Evolutionary conservation across 2,888 invertebrate species (phyloP), one percentile per base, ranked within the genome.

Genomic region (Eristalis arbustorum): DNA sequence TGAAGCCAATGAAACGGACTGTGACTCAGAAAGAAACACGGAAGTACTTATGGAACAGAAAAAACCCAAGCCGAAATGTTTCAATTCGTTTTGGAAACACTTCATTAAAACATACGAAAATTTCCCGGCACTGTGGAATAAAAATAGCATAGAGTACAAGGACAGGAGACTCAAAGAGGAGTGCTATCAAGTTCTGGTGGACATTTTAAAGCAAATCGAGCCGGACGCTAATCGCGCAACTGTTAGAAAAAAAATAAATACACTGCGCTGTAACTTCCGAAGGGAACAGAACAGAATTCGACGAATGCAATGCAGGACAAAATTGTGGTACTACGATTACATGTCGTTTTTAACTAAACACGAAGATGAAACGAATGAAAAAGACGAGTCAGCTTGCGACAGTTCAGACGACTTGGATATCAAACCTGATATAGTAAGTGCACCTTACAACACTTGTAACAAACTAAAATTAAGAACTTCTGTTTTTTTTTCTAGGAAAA

Each of bases 111-210:
- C 87, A n/a, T 89, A 89, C 25, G 71, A 67, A 78, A 73, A 71
- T 22, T 83, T 81, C 6, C 88, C 88, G 8, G 84, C 73, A 14
- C 61, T 89, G 8, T 89, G 89, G 89, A 89, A 89, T 23, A 31
- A 77, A 6, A 88, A 87, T 31, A 81, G 80, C 63, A 62, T 78
- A 6, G 75, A 40, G 5, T 89, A 89, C 57, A 88, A 82, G 34
- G 74, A 89, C 37, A 84, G 84, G 57, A 59, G 72, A 3, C 49
- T 75, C 8, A 85, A 89, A 62, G 73, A 78, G 8, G 22, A 59
- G 22, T 85, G 88, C 28, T 89, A 89, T 57, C n/a, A 74, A 11
- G 77, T 77, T 57, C 28, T 89, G 18, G 59, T 75, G 2, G 63
- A 77, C 2, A 88, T 87, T 66, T 63, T 88, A 49, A 69, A 72